These are phyloP conservation scores for Ptychadena robeensis DNA, from an alignment of 2,797 vertebrate genomes.

Conservation along the genomic window DNA sequence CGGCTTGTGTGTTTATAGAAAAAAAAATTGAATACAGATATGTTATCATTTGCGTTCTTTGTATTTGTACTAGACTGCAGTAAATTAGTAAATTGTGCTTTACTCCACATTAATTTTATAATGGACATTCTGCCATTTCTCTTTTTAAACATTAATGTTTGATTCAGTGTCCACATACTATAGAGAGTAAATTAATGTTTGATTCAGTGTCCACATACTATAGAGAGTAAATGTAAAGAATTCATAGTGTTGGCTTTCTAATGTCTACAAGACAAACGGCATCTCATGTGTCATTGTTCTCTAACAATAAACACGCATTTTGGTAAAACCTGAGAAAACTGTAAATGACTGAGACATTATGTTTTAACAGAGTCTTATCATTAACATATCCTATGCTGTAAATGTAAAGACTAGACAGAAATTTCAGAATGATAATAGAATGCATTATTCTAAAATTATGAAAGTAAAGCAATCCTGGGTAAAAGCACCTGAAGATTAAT, in stretches of 20 bases:
- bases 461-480: conserved; percentile 32
- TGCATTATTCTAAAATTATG: conserved; percentile 40
- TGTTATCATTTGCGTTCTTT: no score
- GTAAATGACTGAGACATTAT: not conserved
- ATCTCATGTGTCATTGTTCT: not conserved
- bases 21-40: no score
- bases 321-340: not conserved
- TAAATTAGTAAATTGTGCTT: no score
- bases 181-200: no score
- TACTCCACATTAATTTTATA: no score
- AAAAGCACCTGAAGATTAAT: conserved; percentile 53
- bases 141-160: no score
- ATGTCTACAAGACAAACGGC: not conserved
- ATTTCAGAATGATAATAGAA: conserved; percentile 5
- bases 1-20: no score
- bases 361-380: not conserved
- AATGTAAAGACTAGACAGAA: conserved; percentile 9
- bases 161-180: no score
- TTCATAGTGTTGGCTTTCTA: not conserved
- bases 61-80: no score
- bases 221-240: no score
- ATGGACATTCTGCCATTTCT: no score
- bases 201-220: no score
- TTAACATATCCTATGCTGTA: not conserved
- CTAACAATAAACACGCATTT: not conserved